A percentile compares a stretch with the other conserved stretches of the same genome.
phyloP scores from a whole-genome alignment of 2,888 invertebrate species.

The Lasius fuliginosus region DNA sequence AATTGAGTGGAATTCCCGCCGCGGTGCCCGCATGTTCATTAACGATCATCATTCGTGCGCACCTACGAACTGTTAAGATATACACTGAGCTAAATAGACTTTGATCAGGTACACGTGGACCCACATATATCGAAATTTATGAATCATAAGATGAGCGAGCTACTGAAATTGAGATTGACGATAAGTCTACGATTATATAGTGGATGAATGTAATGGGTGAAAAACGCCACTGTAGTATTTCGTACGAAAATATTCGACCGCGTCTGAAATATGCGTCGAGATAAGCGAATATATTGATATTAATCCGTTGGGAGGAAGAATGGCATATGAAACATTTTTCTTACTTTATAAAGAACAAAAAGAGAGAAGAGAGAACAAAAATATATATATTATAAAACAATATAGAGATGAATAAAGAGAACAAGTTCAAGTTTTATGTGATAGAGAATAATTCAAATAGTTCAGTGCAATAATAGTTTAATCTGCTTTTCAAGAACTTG shows the following conservation, averaged over 20 bases:
- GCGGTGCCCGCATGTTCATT: conserved; percentile 81
- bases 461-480: conserved; percentile 24
- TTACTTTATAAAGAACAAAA: not conserved
- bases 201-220: not conserved
- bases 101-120: conserved; percentile 71
- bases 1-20: conserved; percentile 81
- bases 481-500: conserved; percentile 5
- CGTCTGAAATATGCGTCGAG: not conserved
- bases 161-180: conserved; percentile 65
- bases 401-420: not conserved
- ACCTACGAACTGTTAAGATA: conserved; percentile 68
- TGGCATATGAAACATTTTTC: not conserved
- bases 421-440: not conserved
- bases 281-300: not conserved
- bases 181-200: conserved; percentile 51
- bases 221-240: not conserved
- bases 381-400: not conserved
- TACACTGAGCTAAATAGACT: conserved; percentile 58
- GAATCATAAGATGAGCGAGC: conserved; percentile 59
- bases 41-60: conserved; percentile 69
- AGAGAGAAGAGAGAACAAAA: not conserved
- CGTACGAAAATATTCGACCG: not conserved
- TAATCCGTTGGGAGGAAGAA: not conserved
- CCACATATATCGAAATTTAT: conserved; percentile 68
- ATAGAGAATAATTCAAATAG: not conserved